Evolutionary conservation across 2,797 vertebrate species (phyloP).

Genomic region (Acropternis orthonyx): DNA sequence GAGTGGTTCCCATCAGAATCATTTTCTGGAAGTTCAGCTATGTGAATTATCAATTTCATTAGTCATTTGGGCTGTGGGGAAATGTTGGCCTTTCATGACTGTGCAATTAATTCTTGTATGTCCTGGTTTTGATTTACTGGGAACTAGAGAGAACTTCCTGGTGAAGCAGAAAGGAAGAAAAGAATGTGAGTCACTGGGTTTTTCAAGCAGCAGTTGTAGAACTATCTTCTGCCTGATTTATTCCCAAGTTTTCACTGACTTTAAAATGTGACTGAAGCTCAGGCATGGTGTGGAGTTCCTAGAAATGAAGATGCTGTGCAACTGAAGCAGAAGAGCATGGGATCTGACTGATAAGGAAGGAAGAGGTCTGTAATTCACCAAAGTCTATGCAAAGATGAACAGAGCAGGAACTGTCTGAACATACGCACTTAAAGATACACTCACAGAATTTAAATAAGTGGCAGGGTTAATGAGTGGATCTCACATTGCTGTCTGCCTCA

Average conservation of each 20-base stretch:
- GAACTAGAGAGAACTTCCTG: neutral
- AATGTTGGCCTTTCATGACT: neutral
- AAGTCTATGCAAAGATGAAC: neutral
- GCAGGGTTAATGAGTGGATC: neutral
- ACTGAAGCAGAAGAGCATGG: neutral
- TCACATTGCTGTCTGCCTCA: neutral
- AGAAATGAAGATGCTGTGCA: neutral
- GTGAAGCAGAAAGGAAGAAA: neutral
- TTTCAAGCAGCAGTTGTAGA: neutral
- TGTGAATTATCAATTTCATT: neutral
- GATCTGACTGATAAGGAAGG: neutral
- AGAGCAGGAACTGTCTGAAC: neutral
- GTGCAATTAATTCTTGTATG: neutral
- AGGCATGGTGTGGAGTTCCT: neutral
- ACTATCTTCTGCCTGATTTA: neutral
- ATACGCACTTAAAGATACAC: neutral
- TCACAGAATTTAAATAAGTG: neutral
- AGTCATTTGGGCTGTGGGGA: neutral
- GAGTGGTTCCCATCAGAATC: accelerated
- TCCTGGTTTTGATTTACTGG: neutral
- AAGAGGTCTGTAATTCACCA: neutral
- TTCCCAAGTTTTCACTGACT: neutral
- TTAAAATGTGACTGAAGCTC: neutral
- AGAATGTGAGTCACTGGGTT: neutral
- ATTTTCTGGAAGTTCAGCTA: neutral